Base-by-base conservation (phyloP, 2,888 invertebrate genomes). In the Meganola albula region DNA sequence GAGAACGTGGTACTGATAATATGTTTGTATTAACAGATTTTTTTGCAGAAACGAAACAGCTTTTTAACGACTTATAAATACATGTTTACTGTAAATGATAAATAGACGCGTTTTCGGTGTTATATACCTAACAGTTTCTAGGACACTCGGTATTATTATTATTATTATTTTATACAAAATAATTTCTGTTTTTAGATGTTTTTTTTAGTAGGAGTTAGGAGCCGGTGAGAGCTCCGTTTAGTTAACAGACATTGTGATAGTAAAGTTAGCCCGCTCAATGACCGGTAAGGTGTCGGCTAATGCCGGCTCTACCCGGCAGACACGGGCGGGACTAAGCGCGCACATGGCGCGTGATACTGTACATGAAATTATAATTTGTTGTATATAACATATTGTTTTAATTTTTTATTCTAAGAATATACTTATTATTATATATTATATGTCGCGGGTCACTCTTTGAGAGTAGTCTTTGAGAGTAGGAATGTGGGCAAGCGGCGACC, bases 171-270 rank as follows among this genome's bases (percentile, higher is more conserved):
- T 70, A 42, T 68, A 64, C 48, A 53, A 49, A 51, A 64, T 51
- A 55, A 69, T 74, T 73, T 67, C 57, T 62, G 69, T 71, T 74
- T 74, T 59, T 72, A 73, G 20, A 67, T 63, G 63, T 65, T 60
- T 63, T 2, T 67, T 74, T 74, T 72, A 58, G 53, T 65, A 71
- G 64, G 62, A 65, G 64, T 64, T 61, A 69, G 67, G 55, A 59
- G 61, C 63, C 66, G 70, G 69, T 65, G 69, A 69, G 74, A 75
- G 68, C 70, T 74, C 63, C 53, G 58, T 77, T 80, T 76, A 73
- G 74, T 77, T 44, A 68, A 74, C 76, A 70, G 69, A 58, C 73
- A 75, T 79, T 82, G 82, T 83, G 82, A 80, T 82, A 80, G 74
- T 78, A 74, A 69, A 67, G 61, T 68, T 78, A 78, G 80, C 72